Evolutionary conservation across 92 coral and sea anemone species (phyloP).

Genomic region (Phenganax stokvisi): DNA sequence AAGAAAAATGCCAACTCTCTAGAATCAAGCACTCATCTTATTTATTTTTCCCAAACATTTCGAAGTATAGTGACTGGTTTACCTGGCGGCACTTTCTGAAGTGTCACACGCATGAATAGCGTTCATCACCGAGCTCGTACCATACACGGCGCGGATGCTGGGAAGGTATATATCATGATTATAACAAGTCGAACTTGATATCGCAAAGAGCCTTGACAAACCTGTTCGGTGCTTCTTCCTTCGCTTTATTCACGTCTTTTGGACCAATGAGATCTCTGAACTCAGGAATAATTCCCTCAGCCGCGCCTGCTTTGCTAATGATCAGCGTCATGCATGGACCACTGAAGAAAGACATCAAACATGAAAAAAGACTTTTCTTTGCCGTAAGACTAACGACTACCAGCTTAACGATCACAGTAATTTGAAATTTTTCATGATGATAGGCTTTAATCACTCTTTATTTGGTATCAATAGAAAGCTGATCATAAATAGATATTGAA

Average conservation of each 20-base stretch:
- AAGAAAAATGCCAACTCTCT: constrained; percentile 98
- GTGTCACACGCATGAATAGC: constrained; percentile 98
- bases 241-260: constrained; percentile 89
- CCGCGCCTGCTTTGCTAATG: constrained; percentile 76
- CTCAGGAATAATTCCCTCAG: constrained; percentile 68
- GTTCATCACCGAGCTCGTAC: constrained; percentile 92
- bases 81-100: constrained; percentile 97
- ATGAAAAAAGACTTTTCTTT: background rate
- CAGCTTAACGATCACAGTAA: background rate
- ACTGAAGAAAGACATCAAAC: constrained; percentile 42
- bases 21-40: background rate
- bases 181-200: no score
- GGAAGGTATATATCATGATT: background rate
- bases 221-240: constrained; percentile 98
- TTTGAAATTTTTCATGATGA: background rate
- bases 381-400: no score
- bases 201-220: constrained; percentile 11
- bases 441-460: background rate
- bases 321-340: constrained; percentile 93
- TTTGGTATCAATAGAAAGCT: background rate
- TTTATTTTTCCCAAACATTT: background rate
- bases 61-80: background rate
- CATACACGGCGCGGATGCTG: constrained; percentile 94
- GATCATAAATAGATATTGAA: no score
- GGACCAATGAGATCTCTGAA: constrained; percentile 97